Conservation (phyloP, 2,113 vertebrate genomes). For the Mandrillus leucophaeus region DNA sequence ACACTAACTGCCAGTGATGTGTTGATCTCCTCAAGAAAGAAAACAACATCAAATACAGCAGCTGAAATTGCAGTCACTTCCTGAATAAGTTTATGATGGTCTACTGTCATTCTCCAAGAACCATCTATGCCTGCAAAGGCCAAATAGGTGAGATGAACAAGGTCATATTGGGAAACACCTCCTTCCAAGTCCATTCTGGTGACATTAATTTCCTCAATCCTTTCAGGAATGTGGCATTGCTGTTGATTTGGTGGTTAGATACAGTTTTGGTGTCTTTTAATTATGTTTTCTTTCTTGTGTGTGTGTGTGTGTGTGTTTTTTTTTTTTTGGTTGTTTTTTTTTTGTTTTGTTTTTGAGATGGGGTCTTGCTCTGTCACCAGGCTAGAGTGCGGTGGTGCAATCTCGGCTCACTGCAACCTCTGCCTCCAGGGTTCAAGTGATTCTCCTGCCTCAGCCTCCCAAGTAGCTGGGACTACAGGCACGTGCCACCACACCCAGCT, state of each 20-base stretch:
- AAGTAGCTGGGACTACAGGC: too few relatives aligned
- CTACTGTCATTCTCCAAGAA: background rate
- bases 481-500: too few relatives aligned
- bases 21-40: background rate
- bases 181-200: background rate
- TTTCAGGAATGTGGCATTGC: background rate
- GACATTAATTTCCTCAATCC: background rate
- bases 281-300: background rate
- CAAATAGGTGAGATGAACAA: background rate
- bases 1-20: background rate
- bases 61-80: background rate
- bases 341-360: too few relatives aligned
- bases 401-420: too few relatives aligned
- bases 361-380: too few relatives aligned
- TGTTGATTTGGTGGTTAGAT: background rate
- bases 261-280: background rate
- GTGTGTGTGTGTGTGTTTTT: too few relatives aligned
- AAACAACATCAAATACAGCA: background rate
- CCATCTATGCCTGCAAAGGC: rapidly evolving
- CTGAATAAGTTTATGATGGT: background rate
- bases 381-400: too few relatives aligned
- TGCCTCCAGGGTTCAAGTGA: too few relatives aligned
- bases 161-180: background rate
- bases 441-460: too few relatives aligned
- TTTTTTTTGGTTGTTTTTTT: too few relatives aligned